Conservation (phyloP, 2,797 vertebrate genomes). For the Lutjanus campechanus region DNA sequence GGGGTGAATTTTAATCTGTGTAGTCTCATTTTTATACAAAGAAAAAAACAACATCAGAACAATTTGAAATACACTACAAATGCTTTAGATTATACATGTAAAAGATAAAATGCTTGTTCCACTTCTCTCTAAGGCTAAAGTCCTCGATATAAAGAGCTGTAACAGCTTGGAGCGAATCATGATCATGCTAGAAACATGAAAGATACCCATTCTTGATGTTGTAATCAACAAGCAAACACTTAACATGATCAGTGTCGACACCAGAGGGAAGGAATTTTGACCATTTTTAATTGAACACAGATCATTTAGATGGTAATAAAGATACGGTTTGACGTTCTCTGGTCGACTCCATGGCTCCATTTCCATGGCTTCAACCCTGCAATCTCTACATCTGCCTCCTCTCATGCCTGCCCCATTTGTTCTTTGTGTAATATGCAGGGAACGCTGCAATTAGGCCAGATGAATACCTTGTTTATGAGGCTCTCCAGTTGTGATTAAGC, state of each 20-base stretch:
- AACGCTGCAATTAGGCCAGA: constrained; percentile 66
- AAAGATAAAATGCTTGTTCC: too few relatives aligned
- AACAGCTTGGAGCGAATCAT: background rate
- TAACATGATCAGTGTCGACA: background rate
- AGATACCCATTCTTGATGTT: background rate
- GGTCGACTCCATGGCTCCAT: background rate
- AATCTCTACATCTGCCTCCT: constrained; percentile 40
- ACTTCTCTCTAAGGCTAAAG: background rate
- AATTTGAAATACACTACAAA: background rate
- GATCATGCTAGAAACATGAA: background rate
- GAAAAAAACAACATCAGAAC: background rate
- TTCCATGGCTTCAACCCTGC: constrained; percentile 16
- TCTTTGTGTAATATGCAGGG: constrained; percentile 39
- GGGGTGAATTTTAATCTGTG: background rate
- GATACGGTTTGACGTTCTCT: constrained; percentile 17
- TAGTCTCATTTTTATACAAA: background rate
- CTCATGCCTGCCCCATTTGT: constrained; percentile 36
- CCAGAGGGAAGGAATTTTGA: constrained; percentile 11
- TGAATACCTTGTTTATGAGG: constrained; percentile 70
- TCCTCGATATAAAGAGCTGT: background rate
- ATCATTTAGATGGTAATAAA: constrained; percentile 1
- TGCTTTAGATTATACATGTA: too few relatives aligned
- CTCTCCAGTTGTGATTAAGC: constrained; percentile 75
- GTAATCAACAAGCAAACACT: constrained; percentile 18
- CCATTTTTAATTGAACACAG: constrained; percentile 14